These are phyloP conservation scores for Sphenodon punctatus DNA, from an alignment of 2,797 vertebrate genomes.

Conservation along the genomic window DNA sequence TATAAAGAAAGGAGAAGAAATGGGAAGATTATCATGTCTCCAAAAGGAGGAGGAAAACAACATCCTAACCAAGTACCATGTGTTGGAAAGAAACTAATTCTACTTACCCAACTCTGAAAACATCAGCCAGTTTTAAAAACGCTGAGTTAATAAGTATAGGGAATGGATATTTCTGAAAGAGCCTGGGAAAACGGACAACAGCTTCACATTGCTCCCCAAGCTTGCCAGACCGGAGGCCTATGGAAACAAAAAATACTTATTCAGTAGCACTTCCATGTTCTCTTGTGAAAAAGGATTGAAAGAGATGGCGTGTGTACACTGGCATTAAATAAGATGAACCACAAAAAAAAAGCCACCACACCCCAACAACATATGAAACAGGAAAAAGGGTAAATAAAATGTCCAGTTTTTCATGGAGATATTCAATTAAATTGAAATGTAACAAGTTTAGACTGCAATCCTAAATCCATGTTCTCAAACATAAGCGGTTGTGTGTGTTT, in stretches of 20 bases:
- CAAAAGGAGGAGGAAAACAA: background rate
- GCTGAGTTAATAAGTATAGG: constrained; percentile 99
- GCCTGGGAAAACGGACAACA: constrained; percentile 95
- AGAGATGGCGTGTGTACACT: background rate
- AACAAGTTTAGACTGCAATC: background rate
- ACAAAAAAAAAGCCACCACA: no score
- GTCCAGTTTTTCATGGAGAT: no score
- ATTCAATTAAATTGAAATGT: background rate
- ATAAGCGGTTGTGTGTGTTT: no score
- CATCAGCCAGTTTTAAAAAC: constrained; percentile 94
- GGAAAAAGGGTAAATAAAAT: no score
- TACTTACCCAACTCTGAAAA: constrained; percentile 94
- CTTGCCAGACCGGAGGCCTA: constrained; percentile 93
- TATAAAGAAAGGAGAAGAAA: fast-evolving
- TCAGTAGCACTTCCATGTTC: fast-evolving
- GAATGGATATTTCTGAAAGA: constrained; percentile 98
- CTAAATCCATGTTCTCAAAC: no score
- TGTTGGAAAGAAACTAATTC: background rate
- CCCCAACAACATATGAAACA: no score
- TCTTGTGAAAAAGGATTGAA: background rate
- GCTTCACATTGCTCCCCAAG: constrained; percentile 98
- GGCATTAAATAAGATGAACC: no score
- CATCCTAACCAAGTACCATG: background rate
- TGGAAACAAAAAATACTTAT: background rate
- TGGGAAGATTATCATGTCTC: background rate